phyloP scores from a whole-genome alignment of 2,797 vertebrate species.

The Alauda arvensis region DNA sequence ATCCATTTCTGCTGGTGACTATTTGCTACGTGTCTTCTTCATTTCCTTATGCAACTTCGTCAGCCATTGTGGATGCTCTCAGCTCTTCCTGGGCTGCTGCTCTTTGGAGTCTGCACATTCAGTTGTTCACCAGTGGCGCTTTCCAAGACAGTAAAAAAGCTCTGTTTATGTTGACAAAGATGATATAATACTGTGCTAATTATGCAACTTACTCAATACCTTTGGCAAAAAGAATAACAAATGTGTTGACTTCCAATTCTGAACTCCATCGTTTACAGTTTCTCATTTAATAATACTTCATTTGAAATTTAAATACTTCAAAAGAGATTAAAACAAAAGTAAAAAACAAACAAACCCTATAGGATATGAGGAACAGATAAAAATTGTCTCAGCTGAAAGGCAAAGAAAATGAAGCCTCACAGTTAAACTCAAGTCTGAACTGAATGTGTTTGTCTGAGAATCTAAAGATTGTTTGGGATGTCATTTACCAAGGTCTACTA shows the following conservation, averaged over 20 bases:
- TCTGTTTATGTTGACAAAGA: slow-evolving; percentile 36
- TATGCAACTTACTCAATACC: slow-evolving; percentile 59
- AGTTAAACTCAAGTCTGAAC: background rate
- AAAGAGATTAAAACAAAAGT: slow-evolving; percentile 20
- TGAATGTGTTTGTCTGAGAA: background rate
- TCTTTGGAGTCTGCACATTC: background rate
- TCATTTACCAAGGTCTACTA: slow-evolving; percentile 44
- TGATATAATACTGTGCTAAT: slow-evolving; percentile 28
- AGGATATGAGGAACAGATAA: background rate
- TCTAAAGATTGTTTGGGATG: slow-evolving; percentile 10
- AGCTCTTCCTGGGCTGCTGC: background rate
- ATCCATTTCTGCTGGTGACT: background rate
- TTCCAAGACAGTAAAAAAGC: slow-evolving; percentile 19
- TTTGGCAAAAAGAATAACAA: slow-evolving; percentile 49
- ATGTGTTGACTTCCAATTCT: slow-evolving; percentile 7
- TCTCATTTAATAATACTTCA: slow-evolving; percentile 38
- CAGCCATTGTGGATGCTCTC: slow-evolving; percentile 22
- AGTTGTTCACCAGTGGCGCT: slow-evolving; percentile 13
- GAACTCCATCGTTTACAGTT: slow-evolving; percentile 3
- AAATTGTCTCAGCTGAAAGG: slow-evolving; percentile 1
- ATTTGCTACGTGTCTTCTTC: background rate
- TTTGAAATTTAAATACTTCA: slow-evolving; percentile 30
- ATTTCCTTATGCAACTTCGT: background rate
- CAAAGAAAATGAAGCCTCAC: background rate
- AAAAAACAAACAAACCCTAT: background rate